Percentiles rank a stretch among this genome's conserved stretches.
Conservation (phyloP, 2,113 vertebrate genomes). For the Boulengeromyrus knoepffleri region DNA sequence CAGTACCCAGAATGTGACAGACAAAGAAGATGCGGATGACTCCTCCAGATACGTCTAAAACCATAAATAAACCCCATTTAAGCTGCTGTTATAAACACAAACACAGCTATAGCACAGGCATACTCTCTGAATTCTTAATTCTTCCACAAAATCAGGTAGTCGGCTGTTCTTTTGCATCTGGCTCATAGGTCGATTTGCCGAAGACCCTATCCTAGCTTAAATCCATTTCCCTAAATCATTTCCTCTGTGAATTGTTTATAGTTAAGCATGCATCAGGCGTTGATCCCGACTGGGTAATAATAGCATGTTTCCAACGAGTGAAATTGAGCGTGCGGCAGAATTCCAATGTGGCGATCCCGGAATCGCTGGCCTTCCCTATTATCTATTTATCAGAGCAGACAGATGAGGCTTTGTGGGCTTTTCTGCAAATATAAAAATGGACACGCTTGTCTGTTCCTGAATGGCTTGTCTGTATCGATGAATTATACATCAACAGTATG, state of each 20-base stretch:
- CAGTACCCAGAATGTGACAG: not conserved
- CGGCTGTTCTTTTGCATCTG: not conserved
- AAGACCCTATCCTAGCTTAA: not conserved
- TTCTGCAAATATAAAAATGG: slow-evolving; percentile 1
- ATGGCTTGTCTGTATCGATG: slow-evolving; percentile 10
- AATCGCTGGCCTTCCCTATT: slow-evolving; percentile 21
- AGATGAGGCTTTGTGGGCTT: slow-evolving; percentile 12
- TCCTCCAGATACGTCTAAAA: not conserved
- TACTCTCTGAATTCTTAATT: not conserved
- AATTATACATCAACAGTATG: slow-evolving; percentile 3
- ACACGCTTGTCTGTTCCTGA: slow-evolving; percentile 20
- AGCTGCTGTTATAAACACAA: not conserved
- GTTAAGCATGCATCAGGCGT: not conserved
- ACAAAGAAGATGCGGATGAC: not conserved
- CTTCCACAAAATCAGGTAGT: not conserved
- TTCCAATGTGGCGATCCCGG: slow-evolving; percentile 3
- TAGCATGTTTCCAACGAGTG: not conserved
- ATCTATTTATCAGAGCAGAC: slow-evolving; percentile 19
- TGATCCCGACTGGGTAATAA: slow-evolving; percentile 8
- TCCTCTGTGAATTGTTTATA: not conserved
- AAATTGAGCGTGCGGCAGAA: slow-evolving; percentile 10
- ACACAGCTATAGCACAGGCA: not conserved
- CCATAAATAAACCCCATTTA: not conserved
- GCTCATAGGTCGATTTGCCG: not conserved
- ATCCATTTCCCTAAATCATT: not conserved